phyloP scores from a whole-genome alignment of 2,888 invertebrate species.

The Abrostola triplasia region DNA sequence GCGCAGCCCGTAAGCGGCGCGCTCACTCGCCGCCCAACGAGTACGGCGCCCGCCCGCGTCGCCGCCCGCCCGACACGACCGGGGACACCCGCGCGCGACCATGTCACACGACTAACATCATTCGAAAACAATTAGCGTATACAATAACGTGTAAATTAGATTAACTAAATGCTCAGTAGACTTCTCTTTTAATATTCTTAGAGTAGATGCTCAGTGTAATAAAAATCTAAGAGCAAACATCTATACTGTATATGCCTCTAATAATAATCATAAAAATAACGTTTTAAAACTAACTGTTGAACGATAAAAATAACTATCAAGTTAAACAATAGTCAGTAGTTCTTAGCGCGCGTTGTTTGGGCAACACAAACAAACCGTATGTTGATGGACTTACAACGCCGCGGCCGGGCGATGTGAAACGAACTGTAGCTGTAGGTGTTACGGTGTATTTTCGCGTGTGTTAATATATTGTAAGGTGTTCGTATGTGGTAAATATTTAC shows the following conservation, averaged over 20 bases:
- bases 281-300: conserved; percentile 43
- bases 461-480: conserved; percentile 61
- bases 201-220: conserved; percentile 14
- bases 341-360: conserved; percentile 62
- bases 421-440: conserved; percentile 34
- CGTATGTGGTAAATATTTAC: conserved; percentile 68
- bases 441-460: conserved; percentile 56
- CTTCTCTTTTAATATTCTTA: conserved; percentile 8
- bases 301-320: conserved; percentile 73
- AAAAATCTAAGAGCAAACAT: conserved; percentile 31
- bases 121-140: conserved; percentile 12
- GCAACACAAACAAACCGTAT: conserved; percentile 56
- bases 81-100: conserved; percentile 31
- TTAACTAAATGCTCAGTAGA: conserved; percentile 13
- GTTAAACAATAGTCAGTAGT: conserved; percentile 71
- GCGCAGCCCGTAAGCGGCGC: conserved; percentile 43
- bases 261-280: conserved; percentile 66
- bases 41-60: conserved; percentile 75
- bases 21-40: conserved; percentile 75
- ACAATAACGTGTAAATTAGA: conserved; percentile 12
- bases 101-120: conserved; percentile 36
- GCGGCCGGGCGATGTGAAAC: conserved; percentile 16
- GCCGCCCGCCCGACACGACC: neutral
- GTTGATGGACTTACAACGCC: conserved; percentile 64
- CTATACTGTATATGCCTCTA: conserved; percentile 27